Percentiles rank a stretch among this genome's conserved stretches.
Conservation (phyloP, 2,797 vertebrate species). For the Acanthurus tractus region DNA sequence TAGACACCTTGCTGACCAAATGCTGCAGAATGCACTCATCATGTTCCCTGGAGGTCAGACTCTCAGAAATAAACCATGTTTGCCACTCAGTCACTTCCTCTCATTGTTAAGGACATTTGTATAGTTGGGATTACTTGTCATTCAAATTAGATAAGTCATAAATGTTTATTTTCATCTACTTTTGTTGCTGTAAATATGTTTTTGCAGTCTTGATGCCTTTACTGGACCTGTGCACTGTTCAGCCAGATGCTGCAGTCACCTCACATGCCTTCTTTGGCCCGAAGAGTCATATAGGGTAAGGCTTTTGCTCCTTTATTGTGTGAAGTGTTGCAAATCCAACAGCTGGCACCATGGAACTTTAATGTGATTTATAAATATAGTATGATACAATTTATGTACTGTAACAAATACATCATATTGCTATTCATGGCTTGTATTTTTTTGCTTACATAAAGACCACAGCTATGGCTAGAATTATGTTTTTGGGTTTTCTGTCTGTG, state of each 20-base stretch:
- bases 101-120: background rate
- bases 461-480: too few relatives aligned
- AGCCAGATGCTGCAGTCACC: conserved; percentile 89
- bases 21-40: conserved; percentile 90
- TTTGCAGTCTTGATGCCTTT: conserved; percentile 91
- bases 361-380: background rate
- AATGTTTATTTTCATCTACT: conserved; percentile 29
- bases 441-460: too few relatives aligned
- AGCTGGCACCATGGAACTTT: background rate
- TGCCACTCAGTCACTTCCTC: background rate
- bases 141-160: background rate
- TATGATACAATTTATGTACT: background rate
- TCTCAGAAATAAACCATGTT: background rate
- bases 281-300: conserved; percentile 91
- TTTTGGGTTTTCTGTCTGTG: too few relatives aligned
- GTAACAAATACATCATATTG: background rate
- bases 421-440: background rate
- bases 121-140: background rate
- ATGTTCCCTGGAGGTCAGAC: conserved; percentile 95
- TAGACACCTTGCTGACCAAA: conserved; percentile 82
- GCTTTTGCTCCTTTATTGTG: conserved; percentile 17
- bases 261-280: conserved; percentile 93
- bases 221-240: conserved; percentile 92
- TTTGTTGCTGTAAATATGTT: conserved; percentile 20
- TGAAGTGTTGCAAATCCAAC: background rate